These are phyloP conservation scores for Propithecus deckenii DNA, from an alignment of 2,797 vertebrate species.

Conservation along the genomic window DNA sequence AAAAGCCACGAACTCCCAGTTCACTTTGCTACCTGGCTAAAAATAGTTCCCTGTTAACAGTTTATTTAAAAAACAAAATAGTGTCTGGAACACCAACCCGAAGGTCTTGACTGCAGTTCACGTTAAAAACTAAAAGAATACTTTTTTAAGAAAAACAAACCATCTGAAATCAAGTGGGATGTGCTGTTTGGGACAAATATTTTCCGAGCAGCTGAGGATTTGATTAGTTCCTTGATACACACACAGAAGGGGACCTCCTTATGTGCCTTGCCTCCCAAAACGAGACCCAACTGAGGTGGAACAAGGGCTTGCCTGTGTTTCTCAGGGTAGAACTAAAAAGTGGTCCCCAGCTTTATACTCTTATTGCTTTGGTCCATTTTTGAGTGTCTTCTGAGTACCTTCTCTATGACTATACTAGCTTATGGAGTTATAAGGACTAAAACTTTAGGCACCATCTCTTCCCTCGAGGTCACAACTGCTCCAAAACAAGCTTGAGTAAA, in stretches of 20 bases:
- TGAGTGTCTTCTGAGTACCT: not conserved
- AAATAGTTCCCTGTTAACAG: not conserved
- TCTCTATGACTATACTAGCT: not conserved
- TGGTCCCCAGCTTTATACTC: not conserved
- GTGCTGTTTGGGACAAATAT: not conserved
- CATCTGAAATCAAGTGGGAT: not conserved
- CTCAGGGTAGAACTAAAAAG: not conserved
- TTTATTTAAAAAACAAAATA: slow-evolving; percentile 28
- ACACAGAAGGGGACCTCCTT: not conserved
- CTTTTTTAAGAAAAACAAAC: not conserved
- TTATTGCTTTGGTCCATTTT: not conserved
- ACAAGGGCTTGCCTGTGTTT: not conserved
- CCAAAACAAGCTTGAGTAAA: not conserved
- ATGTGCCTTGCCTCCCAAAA: not conserved
- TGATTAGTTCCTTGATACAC: not conserved
- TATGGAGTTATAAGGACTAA: not conserved
- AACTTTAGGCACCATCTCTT: not conserved
- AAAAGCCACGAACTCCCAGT: not conserved
- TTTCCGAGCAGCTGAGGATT: not conserved
- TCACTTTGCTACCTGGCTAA: not conserved
- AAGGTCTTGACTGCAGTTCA: not conserved
- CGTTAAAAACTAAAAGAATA: not conserved
- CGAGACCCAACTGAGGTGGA: not conserved
- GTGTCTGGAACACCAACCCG: not conserved
- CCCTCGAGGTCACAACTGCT: not conserved